phyloP scores from a whole-genome alignment of 1,140 invertebrate species.

The Tetramorium simillimum region DNA sequence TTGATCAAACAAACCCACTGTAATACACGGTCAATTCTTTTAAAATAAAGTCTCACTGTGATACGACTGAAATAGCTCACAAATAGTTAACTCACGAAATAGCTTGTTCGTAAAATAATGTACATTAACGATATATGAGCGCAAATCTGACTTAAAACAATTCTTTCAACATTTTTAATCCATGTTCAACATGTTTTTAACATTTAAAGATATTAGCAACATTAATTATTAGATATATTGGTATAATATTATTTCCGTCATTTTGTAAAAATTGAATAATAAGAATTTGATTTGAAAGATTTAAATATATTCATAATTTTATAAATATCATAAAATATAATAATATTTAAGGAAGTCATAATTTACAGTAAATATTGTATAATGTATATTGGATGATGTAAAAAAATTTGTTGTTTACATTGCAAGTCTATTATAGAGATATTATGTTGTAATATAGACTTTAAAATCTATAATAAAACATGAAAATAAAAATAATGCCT shows the following conservation, averaged over 20 bases:
- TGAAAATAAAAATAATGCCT: neutral
- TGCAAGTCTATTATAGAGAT: too few species aligned
- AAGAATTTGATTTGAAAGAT: neutral
- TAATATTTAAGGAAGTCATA: neutral
- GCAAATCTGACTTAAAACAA: neutral
- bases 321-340: neutral
- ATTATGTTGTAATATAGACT: neutral
- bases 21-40: constrained; percentile 24
- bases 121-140: neutral
- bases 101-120: neutral
- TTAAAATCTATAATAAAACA: neutral
- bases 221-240: too few species aligned
- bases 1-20: constrained; percentile 73
- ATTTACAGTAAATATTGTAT: neutral
- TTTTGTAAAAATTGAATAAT: neutral
- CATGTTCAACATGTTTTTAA: too few species aligned
- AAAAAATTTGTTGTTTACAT: too few species aligned
- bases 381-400: too few species aligned
- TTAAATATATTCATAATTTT: neutral
- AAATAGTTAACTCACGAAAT: constrained; percentile 13
- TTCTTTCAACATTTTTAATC: neutral
- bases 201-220: neutral
- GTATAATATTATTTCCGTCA: neutral
- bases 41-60: constrained; percentile 4
- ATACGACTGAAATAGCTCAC: constrained; percentile 12